Evolutionary conservation across 2,888 invertebrate genomes (phyloP).

Genomic region (Apodemia zela): DNA sequence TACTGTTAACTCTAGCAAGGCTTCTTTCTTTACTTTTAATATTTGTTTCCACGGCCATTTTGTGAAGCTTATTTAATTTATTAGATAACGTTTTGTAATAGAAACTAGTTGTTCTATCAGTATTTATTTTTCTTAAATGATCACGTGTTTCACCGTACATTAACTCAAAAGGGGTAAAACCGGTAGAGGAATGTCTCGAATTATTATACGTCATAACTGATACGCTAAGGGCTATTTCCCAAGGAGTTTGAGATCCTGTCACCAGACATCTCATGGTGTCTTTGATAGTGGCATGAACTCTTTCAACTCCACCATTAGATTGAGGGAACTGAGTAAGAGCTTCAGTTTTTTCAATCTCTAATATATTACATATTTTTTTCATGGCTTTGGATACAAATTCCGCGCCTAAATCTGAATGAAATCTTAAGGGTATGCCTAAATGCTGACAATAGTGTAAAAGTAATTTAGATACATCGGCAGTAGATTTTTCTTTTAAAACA

Average conservation of each 20-base stretch:
- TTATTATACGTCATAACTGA: conserved; percentile 17
- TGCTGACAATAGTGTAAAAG: conserved; percentile 8
- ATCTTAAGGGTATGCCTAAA: conserved; percentile 2
- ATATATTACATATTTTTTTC: neutral
- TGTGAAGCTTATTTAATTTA: conserved; percentile 11
- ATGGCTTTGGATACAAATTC: conserved; percentile 19
- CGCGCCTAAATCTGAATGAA: conserved; percentile 16
- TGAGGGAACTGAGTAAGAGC: conserved; percentile 17
- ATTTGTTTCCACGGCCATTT: conserved; percentile 7
- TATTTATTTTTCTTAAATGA: conserved; percentile 14
- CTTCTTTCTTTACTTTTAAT: conserved; percentile 17
- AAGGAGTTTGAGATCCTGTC: neutral
- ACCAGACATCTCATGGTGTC: conserved; percentile 17
- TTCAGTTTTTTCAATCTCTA: conserved; percentile 18
- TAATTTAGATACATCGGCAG: conserved; percentile 16
- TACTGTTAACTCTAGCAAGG: conserved; percentile 18
- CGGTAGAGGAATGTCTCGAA: conserved; percentile 10
- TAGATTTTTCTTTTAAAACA: conserved; percentile 16
- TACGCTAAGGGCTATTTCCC: neutral
- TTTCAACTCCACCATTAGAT: conserved; percentile 18
- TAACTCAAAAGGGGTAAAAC: conserved; percentile 17
- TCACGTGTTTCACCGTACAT: conserved; percentile 18
- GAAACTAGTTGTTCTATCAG: conserved; percentile 4
- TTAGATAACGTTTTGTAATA: neutral
- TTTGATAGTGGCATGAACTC: conserved; percentile 18